Evolutionary conservation across 2,797 vertebrate species (phyloP).

Genomic region (Acipenser oxyrinchus): DNA sequence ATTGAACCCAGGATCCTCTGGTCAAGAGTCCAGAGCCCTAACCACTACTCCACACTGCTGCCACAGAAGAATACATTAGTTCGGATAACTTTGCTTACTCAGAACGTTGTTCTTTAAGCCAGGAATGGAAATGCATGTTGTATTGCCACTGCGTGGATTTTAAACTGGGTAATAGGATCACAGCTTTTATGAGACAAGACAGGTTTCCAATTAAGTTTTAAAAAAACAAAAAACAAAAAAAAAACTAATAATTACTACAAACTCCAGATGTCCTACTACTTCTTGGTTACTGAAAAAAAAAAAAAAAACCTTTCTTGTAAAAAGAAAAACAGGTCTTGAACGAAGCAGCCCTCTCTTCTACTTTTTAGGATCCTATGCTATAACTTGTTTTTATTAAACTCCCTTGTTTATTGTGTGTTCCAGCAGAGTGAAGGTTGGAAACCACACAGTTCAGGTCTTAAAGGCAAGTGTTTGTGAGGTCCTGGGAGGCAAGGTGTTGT

Average conservation of each 20-base stretch:
- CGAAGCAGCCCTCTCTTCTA: background rate
- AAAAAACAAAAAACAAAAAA: background rate
- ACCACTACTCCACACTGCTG: too few relatives aligned
- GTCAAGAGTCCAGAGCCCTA: too few relatives aligned
- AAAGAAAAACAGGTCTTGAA: background rate
- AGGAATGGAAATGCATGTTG: conserved; percentile 33
- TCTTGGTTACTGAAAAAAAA: background rate
- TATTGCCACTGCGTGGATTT: conserved; percentile 8
- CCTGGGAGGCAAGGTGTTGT: too few relatives aligned
- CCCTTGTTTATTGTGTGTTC: too few relatives aligned
- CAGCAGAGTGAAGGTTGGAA: too few relatives aligned
- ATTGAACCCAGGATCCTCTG: too few relatives aligned
- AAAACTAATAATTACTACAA: background rate
- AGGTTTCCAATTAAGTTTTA: background rate
- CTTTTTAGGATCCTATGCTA: too few relatives aligned
- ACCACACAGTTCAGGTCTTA: too few relatives aligned
- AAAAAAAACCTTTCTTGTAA: background rate
- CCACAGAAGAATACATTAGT: too few relatives aligned
- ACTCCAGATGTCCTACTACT: background rate
- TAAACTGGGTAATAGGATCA: background rate
- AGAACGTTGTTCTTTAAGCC: conserved; percentile 13
- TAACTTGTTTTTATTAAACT: too few relatives aligned
- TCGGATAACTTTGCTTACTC: too few relatives aligned
- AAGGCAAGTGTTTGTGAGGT: too few relatives aligned
- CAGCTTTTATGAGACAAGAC: background rate